These are phyloP conservation scores for Pseudococcus longispinus DNA, from an alignment of 2,888 invertebrate species.

Conservation along the genomic window DNA sequence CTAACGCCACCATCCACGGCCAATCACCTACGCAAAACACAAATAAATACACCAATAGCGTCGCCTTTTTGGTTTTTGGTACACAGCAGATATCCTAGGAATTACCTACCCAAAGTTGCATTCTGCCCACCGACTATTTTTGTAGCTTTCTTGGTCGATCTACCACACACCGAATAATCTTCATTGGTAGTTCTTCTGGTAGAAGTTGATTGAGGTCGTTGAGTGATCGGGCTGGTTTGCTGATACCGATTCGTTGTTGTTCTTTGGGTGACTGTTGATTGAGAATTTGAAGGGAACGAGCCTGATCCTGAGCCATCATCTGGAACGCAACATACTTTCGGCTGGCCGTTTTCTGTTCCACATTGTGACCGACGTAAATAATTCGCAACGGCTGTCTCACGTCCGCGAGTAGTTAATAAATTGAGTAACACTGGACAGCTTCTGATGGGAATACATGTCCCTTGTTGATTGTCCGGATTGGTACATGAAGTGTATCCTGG, in stretches of 20 bases:
- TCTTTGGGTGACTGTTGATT: not conserved
- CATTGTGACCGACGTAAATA: not conserved
- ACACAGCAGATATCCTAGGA: too few relatives aligned
- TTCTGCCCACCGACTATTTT: slow-evolving; percentile 28
- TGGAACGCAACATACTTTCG: not conserved
- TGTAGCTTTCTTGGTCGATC: not conserved
- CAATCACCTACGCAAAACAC: not conserved
- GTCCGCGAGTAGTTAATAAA: not conserved
- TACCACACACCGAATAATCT: not conserved
- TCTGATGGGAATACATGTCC: not conserved
- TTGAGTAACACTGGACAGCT: not conserved
- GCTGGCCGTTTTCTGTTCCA: not conserved
- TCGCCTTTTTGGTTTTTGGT: not conserved
- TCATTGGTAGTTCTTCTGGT: not conserved
- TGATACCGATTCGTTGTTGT: not conserved
- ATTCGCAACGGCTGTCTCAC: not conserved
- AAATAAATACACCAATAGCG: not conserved
- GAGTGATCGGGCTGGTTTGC: not conserved
- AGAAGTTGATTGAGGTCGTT: not conserved
- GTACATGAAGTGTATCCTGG: not conserved
- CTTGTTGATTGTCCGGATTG: not conserved
- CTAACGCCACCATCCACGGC: not conserved
- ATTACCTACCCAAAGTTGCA: not conserved
- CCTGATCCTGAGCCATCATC: not conserved
- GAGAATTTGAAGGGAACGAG: not conserved